A percentile compares a stretch with the other conserved stretches of the same genome.
These are phyloP conservation scores for Thamnaconus septentrionalis DNA, from an alignment of 2,113 vertebrate genomes.

Conservation along the genomic window DNA sequence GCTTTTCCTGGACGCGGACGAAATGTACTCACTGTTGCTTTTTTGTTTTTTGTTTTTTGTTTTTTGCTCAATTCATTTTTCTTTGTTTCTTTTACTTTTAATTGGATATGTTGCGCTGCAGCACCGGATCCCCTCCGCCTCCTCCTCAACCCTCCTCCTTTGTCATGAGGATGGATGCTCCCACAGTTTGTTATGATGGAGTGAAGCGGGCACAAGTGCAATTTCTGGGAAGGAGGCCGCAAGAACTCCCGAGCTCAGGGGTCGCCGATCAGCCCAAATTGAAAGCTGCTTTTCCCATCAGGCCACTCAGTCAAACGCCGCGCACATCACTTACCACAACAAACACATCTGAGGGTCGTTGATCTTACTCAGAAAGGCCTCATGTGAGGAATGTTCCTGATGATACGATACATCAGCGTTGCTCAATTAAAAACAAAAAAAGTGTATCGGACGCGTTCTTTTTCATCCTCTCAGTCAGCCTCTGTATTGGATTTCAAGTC, in stretches of 20 bases:
- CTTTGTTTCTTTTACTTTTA: constrained; percentile 35
- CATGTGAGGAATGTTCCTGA: constrained; percentile 43
- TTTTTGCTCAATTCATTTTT: constrained; percentile 33
- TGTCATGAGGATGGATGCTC: constrained; percentile 67
- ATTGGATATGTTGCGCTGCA: constrained; percentile 37
- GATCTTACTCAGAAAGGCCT: constrained; percentile 48
- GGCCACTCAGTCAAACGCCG: constrained; percentile 46
- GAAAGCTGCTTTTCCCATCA: constrained; percentile 56
- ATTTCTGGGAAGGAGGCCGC: constrained; percentile 63
- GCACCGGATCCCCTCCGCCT: constrained; percentile 44
- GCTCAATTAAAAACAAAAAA: constrained; percentile 51
- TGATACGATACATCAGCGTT: constrained; percentile 54
- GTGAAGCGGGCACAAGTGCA: constrained; percentile 34
- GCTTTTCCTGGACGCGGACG: constrained; percentile 69
- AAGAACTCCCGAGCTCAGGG: constrained; percentile 51
- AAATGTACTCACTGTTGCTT: constrained; percentile 58
- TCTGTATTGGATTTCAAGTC: constrained; percentile 49
- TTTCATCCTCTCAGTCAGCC: constrained; percentile 29
- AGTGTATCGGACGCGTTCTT: constrained; percentile 18
- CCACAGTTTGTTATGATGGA: constrained; percentile 51
- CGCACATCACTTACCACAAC: constrained; percentile 59
- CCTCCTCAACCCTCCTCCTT: too few relatives aligned
- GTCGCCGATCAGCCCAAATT: constrained; percentile 53
- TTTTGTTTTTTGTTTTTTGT: constrained; percentile 7
- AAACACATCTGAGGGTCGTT: constrained; percentile 43